Percentiles rank a stretch among this genome's conserved stretches.
These are phyloP conservation scores for Lophura nycthemera DNA, from an alignment of 2,113 vertebrate genomes.

Conservation along the genomic window DNA sequence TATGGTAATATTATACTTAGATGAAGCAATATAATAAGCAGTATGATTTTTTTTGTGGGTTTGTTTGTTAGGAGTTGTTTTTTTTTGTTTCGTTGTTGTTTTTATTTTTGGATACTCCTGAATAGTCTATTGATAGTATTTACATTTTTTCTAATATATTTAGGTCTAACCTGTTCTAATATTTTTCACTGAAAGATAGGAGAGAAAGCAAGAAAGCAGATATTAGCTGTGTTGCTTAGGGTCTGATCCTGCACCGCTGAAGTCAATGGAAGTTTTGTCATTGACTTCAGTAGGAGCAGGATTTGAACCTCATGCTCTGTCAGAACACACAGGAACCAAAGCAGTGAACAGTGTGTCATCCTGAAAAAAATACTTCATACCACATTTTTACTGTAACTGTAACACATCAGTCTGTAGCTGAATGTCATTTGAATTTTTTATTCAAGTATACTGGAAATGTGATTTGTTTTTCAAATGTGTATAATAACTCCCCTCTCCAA, in stretches of 20 bases:
- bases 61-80: no score
- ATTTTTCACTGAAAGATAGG: conserved; percentile 21
- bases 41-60: conserved; percentile 31
- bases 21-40: neutral
- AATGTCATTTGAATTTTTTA: neutral
- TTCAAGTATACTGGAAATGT: neutral
- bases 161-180: neutral
- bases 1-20: neutral
- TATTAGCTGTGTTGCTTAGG: conserved; percentile 49
- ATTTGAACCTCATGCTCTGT: conserved; percentile 68
- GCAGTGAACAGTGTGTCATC: neutral
- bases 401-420: neutral
- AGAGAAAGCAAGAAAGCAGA: conserved; percentile 6
- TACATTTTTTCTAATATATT: conserved; percentile 27
- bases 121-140: conserved; percentile 24
- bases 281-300: conserved; percentile 69
- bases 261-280: conserved; percentile 66
- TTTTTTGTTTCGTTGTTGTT: no score
- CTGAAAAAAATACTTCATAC: neutral
- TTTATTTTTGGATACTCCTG: neutral
- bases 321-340: conserved; percentile 41
- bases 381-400: neutral
- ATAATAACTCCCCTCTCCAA: neutral
- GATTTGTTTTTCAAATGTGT: neutral
- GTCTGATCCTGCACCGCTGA: conserved; percentile 69